phyloP scores from a whole-genome alignment of 1,140 invertebrate genomes.

The Tetramorium simillimum region DNA sequence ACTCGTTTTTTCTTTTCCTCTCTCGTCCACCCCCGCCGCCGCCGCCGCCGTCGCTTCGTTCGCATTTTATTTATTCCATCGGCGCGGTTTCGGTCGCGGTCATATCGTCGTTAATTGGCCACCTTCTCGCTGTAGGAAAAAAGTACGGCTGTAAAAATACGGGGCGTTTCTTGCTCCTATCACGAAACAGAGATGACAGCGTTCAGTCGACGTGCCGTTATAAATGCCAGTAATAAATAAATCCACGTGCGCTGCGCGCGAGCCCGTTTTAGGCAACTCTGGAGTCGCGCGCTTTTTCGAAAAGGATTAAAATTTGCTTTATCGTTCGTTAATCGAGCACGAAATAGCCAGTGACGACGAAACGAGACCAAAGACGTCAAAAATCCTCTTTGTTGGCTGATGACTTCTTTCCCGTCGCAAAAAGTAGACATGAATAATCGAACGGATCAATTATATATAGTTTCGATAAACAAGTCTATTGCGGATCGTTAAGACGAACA shows the following conservation, averaged over 20 bases:
- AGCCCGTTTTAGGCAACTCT: neutral
- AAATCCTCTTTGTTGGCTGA: neutral
- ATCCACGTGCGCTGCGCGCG: neutral
- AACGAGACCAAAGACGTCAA: neutral
- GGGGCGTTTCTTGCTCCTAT: neutral
- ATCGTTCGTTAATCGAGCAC: neutral
- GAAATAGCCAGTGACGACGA: neutral
- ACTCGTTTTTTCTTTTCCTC: conserved; percentile 17
- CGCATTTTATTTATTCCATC: conserved; percentile 66
- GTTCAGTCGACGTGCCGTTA: neutral
- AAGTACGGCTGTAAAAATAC: neutral
- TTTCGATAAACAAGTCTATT: neutral
- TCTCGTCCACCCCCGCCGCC: neutral
- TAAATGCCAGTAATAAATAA: neutral
- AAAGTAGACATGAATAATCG: neutral
- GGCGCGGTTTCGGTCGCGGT: conserved; percentile 58
- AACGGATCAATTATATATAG: neutral
- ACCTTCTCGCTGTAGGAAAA: conserved; percentile 53
- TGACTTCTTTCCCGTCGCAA: neutral
- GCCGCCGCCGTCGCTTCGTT: conserved; percentile 1
- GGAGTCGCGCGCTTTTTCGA: neutral
- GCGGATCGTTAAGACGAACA: neutral
- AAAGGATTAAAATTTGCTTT: neutral
- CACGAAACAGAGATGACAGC: neutral
- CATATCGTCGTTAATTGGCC: conserved; percentile 64